Base-by-base conservation (phyloP, 2,888 invertebrate species). In the Neocrepidodera transversa region DNA sequence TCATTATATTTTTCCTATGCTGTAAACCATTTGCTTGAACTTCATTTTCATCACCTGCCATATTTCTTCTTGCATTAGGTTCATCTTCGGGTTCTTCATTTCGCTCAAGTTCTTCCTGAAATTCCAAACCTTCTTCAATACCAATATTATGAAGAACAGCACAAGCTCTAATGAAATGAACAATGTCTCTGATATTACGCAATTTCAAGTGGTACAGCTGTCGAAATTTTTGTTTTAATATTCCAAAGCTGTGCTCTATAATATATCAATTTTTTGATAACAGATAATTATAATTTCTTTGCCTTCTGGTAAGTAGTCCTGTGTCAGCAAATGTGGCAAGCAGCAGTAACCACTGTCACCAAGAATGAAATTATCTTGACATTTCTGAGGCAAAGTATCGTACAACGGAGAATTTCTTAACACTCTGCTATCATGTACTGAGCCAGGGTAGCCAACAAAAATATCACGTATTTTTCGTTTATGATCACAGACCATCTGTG, bases 401-500 rank as follows among this genome's bases (percentile, higher is more conserved):
- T 16, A 20, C 42, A 62, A 48, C 35, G 7, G 40, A 17, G 40
- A 17, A 64, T 62, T 35, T 68, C 67, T 28, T 68, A n/a, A n/a
- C n/a, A n/a, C n/a, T n/a, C n/a, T n/a, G n/a, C n/a, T n/a, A n/a
- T n/a, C n/a, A n/a, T n/a, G 64, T 0, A 66, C 68, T 6, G 67
- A 69, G 51, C 64, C 67, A 13, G 68, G 65, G 47, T 53, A 69
- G 17, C 68, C 67, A 11, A 68, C 58, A 64, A 64, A 68, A 14
- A 69, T 43, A 50, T 68, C 67, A 13, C 35, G 30, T 26, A 65
- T 63, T 62, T 36, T 63, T 58, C 47, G 11, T 43, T 55, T 62
- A 36, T 66, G 6, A 14, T 17, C 58, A 28, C 64, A n/a, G 64
- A 58, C n/a, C 36, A 58, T 47, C 40, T 67, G 65, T 7, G 49